Evolutionary conservation across 2,113 vertebrate genomes (phyloP), one percentile per base, ranked within the genome.

Genomic region (Dunckerocampus dactyliophorus): DNA sequence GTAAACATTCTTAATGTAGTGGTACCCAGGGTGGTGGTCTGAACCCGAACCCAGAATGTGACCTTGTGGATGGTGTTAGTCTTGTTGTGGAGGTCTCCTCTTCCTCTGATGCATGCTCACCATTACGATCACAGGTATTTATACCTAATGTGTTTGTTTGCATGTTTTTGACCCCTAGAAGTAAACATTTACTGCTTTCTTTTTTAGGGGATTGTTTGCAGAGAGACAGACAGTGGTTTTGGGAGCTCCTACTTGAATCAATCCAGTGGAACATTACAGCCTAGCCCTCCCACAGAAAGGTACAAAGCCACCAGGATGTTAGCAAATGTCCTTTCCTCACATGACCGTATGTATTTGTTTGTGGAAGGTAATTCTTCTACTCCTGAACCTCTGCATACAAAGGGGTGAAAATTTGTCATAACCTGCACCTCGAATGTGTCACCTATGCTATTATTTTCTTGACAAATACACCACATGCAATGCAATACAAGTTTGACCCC

Each of bases 161-260:
- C n/a, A 42, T 57, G 37, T 21, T 43, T 28, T 39, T 39, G 37
- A 39, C 37, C 1, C 1, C 37, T 39, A 31, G 9, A 54, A n/a
- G 28, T 54, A 9, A 3, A 53, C 22, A 16, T 53, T 43, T 58
- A 6, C 9, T 65, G 15, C 67, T 58, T 65, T 62, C 65, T 58
- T 64, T 51, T 12, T 66, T 37, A 92, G 90, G 82, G 71, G 58
- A 73, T 81, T 37, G 76, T 78, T 45, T 85, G 79, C 64, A 77
- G 81, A 5, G 87, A 91, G 63, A 86, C 84, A 52, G 88, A 89
- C 72, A 83, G 89, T 8, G 81, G 87, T 11, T 77, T 85, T 70
- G 87, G 87, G 49, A 82, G 82, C 34, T 88, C 86, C 42, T 72
- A 83, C 67, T 79, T 80, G 74, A 84, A 75, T 67, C 84, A 77